phyloP scores from a whole-genome alignment of 2,797 vertebrate species.

The Scomberomorus guttatus region DNA sequence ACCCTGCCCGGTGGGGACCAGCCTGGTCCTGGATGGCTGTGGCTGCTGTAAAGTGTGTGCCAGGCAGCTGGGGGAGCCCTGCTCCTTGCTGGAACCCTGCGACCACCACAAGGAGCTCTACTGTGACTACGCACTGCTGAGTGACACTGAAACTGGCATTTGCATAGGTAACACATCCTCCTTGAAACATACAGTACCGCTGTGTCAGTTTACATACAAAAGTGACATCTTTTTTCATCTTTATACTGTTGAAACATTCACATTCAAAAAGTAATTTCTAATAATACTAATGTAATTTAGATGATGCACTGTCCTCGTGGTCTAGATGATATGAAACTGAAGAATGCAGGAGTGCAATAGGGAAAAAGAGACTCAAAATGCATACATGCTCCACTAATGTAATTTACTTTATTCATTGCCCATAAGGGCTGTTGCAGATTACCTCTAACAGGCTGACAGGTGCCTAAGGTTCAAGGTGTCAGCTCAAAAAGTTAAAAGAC shows the following conservation, averaged over 20 bases:
- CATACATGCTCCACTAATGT: neutral
- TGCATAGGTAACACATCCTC: conserved; percentile 81
- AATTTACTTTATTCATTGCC: neutral
- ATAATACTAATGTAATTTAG: no score
- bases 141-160: conserved; percentile 79
- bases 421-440: neutral
- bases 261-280: neutral
- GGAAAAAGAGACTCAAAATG: no score
- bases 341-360: no score
- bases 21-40: conserved; percentile 85
- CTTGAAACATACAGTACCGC: neutral
- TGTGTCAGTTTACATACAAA: no score
- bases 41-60: conserved; percentile 90
- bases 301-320: no score
- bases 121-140: conserved; percentile 81
- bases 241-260: neutral
- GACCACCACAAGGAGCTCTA: conserved; percentile 88
- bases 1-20: conserved; percentile 82
- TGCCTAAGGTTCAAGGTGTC: no score
- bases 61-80: conserved; percentile 82
- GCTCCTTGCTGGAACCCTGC: conserved; percentile 81
- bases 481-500: no score
- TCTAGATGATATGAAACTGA: no score
- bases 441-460: neutral
- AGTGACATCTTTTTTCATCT: neutral